Percentiles rank a stretch among this genome's conserved stretches.
These are phyloP conservation scores for Lepidocyrtoides sp. DNA, from an alignment of 2,888 invertebrate genomes.

Conservation along the genomic window DNA sequence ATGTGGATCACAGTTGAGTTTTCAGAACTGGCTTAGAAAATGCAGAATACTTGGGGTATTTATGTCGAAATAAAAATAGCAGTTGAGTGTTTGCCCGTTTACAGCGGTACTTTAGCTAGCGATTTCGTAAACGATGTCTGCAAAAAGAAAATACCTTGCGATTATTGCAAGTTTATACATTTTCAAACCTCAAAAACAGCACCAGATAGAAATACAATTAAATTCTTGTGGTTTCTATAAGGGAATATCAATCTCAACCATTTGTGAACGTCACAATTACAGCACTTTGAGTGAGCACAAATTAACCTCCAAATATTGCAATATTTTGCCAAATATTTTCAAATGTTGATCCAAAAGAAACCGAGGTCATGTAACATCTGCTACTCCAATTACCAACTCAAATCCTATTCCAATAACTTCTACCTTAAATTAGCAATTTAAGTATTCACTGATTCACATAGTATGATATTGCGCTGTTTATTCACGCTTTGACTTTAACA, in stretches of 20 bases:
- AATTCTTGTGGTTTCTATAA: not conserved
- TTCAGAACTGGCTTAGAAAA: too few species aligned
- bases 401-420: not conserved
- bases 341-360: not conserved
- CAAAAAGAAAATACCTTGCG: slow-evolving; percentile 6
- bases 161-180: slow-evolving; percentile 41
- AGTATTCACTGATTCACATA: too few species aligned
- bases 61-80: not conserved
- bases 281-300: not conserved
- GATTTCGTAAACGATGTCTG: too few species aligned
- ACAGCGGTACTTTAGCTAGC: too few species aligned
- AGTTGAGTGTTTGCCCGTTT: slow-evolving; percentile 27
- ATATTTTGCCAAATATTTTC: not conserved
- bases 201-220: not conserved
- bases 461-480: too few species aligned
- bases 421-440: not conserved
- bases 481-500: too few species aligned
- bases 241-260: not conserved
- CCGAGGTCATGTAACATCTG: slow-evolving; percentile 59
- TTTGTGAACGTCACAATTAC: too few species aligned
- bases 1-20: too few species aligned
- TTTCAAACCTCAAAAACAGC: slow-evolving; percentile 11
- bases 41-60: not conserved
- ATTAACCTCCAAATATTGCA: not conserved
- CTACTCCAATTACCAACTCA: not conserved